Evolutionary conservation across 2,888 invertebrate genomes (phyloP), one percentile per base, ranked within the genome.

Genomic region (Fragum fragum): DNA sequence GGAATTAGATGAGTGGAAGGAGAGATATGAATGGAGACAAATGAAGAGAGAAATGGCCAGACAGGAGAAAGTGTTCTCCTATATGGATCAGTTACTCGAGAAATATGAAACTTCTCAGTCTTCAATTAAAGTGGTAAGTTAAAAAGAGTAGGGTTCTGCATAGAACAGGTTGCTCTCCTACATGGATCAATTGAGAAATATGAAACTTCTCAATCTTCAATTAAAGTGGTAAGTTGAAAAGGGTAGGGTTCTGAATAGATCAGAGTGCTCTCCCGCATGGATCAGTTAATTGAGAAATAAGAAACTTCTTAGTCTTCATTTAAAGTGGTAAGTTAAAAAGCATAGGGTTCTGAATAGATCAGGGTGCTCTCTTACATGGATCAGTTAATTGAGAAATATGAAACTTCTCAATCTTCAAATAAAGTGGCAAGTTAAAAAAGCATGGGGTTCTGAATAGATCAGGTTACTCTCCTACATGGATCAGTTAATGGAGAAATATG

Each of bases 1-100:
- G 70, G 94, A 94, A 77, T 86, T 94, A 71, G 93, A 94, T 59
- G 94, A 94, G 84, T 94, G 94, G 94, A 84, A 81, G 59, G 93
- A 93, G 79, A 75, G 94, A 14, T 91, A 88, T 73, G 91, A 91
- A 63, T 93, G 93, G 93, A 81, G 93, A 18, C 87, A 90, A 82
- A 92, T 93, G 92, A 93, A 93, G 80, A 81, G 91, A 7, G 88
- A 90, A 16, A 90, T 92, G 87, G 93, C 93, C 3, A 83, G 89
- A 18, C 88, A 92, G 61, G 91, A 92, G 55, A 87, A 90, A 21
- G 89, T 93, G 42, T 92, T 91, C 84, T 94, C 93, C 6, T 93
- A 92, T 87, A 92, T 92, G 90, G 92, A 93, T 70, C 81, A 90
- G 29, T 81, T 93, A 32, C 81, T 91, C 32, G 92, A 93, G 76